Base-by-base conservation (phyloP, 2,888 invertebrate species). In the Myopa testacea region DNA sequence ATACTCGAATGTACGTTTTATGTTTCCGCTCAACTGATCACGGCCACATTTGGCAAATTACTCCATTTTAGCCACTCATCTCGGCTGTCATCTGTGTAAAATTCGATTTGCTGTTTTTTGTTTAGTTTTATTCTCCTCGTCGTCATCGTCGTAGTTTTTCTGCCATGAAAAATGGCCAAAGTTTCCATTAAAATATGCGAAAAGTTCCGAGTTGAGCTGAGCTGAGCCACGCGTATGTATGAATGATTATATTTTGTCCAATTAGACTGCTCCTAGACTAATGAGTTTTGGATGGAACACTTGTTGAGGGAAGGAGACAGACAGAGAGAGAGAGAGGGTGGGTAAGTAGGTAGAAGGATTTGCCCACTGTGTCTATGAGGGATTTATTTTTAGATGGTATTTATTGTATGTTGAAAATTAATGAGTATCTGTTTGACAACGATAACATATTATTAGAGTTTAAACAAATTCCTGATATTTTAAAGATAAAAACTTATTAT, bases 81-180 rank as follows among this genome's bases (percentile, higher is more conserved):
- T 52, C 34, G 50, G 50, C n/a, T 70, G 70, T 50, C 70, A 70
- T 70, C 6, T 50, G 69, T 45, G 45, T 70, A 69, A 76, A 76
- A 71, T 76, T 70, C 38, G 71, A 76, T 65, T 76, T 63, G 7
- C 45, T 10, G 38, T 19, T 50, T 76, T 76, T 34, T 1, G 62
- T 26, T 5, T 62, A 10, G 62, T 26, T 5, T 62, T 62, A 26
- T 19, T 26, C 26, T 19, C 26, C 1, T 26, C 62, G 8, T 19
- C 6, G 34, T 45, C 10, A 45, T 45, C 45, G 45, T 45, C 45
- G 45, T 45, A 6, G 45, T 45, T 45, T 45, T 45, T 45, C 45
- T 45, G 45, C 45, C 19, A 62, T 26, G 62, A 62, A 19, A 19
- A 34, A 26, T 19, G 10, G 34, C 10, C 26, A 26, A 62, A 62